Evolutionary conservation across 2,888 invertebrate genomes (phyloP).

Genomic region (Monoplex corrugatus): DNA sequence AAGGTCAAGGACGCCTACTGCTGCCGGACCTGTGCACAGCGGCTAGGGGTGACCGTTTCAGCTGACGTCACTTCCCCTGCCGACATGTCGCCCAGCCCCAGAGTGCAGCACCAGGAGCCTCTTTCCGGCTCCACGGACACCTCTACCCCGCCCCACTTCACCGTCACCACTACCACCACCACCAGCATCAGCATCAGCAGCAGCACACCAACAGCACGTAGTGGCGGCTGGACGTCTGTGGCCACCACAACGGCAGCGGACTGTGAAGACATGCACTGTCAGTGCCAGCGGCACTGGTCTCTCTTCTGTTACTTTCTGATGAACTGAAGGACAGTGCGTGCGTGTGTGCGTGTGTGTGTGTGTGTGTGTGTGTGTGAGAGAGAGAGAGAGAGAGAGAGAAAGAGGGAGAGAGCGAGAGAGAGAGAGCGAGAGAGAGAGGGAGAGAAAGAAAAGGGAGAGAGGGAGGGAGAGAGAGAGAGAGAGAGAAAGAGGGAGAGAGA

Average conservation of each 20-base stretch:
- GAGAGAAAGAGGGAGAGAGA: not conserved
- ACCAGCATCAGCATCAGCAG: not conserved
- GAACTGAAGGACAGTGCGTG: not conserved
- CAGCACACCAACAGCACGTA: too few species aligned
- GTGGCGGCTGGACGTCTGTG: not conserved
- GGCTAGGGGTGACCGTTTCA: constrained; percentile 42
- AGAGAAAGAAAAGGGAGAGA: not conserved
- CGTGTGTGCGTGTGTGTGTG: constrained; percentile 22
- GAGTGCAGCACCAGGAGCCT: not conserved
- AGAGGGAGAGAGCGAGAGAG: too few species aligned
- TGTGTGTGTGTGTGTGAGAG: not conserved
- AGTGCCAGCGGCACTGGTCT: constrained; percentile 5
- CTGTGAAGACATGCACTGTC: not conserved
- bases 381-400: not conserved
- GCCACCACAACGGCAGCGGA: not conserved
- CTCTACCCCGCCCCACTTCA: not conserved
- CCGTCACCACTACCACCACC: not conserved
- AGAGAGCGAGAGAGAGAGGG: too few species aligned
- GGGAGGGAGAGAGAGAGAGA: constrained; percentile 5
- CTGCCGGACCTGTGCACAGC: constrained; percentile 50
- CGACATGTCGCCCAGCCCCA: not conserved
- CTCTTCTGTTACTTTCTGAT: not conserved
- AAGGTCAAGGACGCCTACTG: constrained; percentile 43
- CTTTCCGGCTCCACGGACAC: not conserved
- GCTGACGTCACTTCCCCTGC: not conserved